Conservation (phyloP, 2,113 vertebrate genomes). For the Sander lucioperca region DNA sequence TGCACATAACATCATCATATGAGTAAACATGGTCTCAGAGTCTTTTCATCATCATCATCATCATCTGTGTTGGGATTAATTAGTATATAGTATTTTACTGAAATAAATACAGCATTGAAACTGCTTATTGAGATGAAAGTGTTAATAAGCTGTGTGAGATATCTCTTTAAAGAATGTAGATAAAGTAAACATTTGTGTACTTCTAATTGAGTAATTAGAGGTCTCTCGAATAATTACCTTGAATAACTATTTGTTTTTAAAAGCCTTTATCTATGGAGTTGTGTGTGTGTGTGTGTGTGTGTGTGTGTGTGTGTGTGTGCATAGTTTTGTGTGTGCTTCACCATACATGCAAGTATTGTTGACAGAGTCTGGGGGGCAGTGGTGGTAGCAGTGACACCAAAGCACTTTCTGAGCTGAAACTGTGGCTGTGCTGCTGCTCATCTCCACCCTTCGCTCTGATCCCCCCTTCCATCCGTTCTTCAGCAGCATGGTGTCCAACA, state of each 20-base stretch:
- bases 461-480: constrained; percentile 89
- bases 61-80: background rate
- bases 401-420: constrained; percentile 85
- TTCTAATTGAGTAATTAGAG: constrained; percentile 7
- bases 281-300: background rate
- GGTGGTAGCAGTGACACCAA: constrained; percentile 93
- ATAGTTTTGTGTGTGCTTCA: background rate
- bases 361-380: constrained; percentile 93
- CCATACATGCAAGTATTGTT: constrained; percentile 92
- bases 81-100: background rate
- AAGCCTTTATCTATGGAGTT: background rate
- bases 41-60: background rate
- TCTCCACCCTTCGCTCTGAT: constrained; percentile 84
- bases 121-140: background rate
- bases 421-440: constrained; percentile 82
- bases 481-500: constrained; percentile 89
- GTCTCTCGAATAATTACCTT: constrained; percentile 2
- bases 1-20: constrained; percentile 11
- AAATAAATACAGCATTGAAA: background rate
- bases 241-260: constrained; percentile 16
- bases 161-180: constrained; percentile 10
- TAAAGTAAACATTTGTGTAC: constrained; percentile 32
- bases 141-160: background rate
- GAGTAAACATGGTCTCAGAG: background rate
- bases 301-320: background rate